Evolutionary conservation across 2,113 vertebrate species (phyloP).

Genomic region (Campylomormyrus numenius): DNA sequence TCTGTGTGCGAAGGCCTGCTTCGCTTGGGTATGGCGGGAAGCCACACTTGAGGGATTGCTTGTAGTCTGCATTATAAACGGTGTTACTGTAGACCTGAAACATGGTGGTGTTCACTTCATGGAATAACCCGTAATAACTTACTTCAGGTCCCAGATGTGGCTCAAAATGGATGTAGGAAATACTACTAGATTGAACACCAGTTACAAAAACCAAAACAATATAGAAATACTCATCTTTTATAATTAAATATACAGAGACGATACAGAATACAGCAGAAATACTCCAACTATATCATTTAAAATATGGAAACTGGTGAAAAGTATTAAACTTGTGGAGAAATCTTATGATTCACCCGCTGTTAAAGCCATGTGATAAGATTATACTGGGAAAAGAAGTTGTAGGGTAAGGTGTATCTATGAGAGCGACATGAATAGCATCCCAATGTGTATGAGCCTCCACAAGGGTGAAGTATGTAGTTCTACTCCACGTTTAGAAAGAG

Average conservation of each 20-base stretch:
- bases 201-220: background rate
- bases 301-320: background rate
- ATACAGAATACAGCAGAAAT: background rate
- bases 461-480: background rate
- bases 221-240: background rate
- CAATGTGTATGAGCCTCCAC: background rate
- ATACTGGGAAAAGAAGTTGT: background rate
- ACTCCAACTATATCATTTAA: background rate
- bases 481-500: background rate
- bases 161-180: background rate
- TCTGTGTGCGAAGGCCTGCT: background rate
- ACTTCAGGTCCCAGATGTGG: background rate
- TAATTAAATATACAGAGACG: background rate
- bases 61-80: background rate
- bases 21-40: constrained; percentile 53
- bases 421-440: background rate
- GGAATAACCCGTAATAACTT: background rate
- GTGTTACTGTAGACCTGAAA: background rate
- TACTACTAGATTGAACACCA: background rate
- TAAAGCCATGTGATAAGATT: background rate
- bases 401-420: background rate
- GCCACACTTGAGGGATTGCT: constrained; percentile 3
- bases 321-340: background rate
- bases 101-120: background rate
- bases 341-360: background rate